Evolutionary conservation across 2,113 vertebrate species (phyloP), one percentile per base, ranked within the genome.

Genomic region (Asarcornis scutulata): DNA sequence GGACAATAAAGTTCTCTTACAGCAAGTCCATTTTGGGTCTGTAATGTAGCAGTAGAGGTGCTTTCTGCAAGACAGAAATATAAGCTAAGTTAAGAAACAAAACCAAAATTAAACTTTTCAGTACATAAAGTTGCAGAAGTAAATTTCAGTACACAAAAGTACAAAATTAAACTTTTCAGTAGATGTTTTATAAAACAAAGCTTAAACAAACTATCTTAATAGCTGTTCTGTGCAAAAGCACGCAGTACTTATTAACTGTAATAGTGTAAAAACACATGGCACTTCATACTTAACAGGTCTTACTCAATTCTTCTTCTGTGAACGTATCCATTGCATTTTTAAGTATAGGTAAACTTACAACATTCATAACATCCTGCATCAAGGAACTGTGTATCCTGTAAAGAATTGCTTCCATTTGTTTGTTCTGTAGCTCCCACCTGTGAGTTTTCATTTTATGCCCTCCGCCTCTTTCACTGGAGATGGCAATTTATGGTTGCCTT

Each of bases 11-110:
- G 96, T 97, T 95, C 97, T 97, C 98, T 98, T 99, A 99, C 98
- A 99, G 99, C 97, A 99, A 98, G 98, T 99, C 99, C 99, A 99
- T 99, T 98, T 99, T 99, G 96, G 99, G 99, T 99, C 99, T 99
- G 99, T 99, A 99, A 98, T 99, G 99, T 94, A 99, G 99, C 98
- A 99, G 99, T 95, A 99, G 99, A 40, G 99, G 99, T 6, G 99
- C 99, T 98, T 99, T 99, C 99, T 99, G 98, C 22, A 97, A 98
- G 64, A 97, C 46, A 97, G 80, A 96, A 95, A 82, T 48, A 93
- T 6, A 58, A 84, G 22, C 1, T 27, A 75, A 34, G 64, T 95
- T 89, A 79, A 91, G 56, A 82, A 89, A 86, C 29, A 93, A 91
- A 86, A 22, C 4, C 17, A 42, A 22, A 90, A 69, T 12, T 55